A percentile compares a stretch with the other conserved stretches of the same genome.
Conservation (phyloP, 92 coral and sea anemone genomes). For the Epizoanthus scotinus region DNA sequence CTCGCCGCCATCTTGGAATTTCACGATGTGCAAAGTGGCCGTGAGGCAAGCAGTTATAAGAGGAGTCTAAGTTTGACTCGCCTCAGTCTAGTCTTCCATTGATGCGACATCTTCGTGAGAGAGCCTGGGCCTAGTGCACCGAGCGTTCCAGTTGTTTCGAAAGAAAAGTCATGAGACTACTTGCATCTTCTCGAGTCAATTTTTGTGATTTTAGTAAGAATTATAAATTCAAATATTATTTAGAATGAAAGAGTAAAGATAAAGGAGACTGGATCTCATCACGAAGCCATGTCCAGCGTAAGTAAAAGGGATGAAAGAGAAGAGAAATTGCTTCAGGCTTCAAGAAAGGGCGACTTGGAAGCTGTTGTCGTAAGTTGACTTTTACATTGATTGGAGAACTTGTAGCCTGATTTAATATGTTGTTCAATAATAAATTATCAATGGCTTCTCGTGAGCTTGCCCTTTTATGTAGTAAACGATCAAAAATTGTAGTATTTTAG, state of each 20-base stretch:
- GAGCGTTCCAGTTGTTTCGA: conserved; percentile 7
- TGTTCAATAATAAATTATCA: neutral
- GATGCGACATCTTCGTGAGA: neutral
- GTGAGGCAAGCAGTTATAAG: neutral
- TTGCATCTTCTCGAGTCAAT: neutral
- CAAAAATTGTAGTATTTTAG: neutral
- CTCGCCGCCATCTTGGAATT: conserved; percentile 79
- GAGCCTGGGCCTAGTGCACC: conserved; percentile 1
- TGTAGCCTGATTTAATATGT: neutral
- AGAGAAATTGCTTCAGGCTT: conserved; percentile 86
- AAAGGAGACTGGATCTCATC: neutral
- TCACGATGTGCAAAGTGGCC: neutral
- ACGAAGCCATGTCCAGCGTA: conserved; percentile 19
- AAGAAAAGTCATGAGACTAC: neutral
- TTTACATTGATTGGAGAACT: conserved; percentile 19
- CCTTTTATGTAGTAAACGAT: neutral
- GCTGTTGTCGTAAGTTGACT: conserved; percentile 74
- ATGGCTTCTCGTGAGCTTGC: neutral
- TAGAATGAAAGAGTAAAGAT: conserved; percentile 54
- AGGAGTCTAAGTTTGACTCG: conserved; percentile 10
- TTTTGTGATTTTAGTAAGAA: neutral
- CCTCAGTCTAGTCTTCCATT: neutral
- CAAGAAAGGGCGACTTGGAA: conserved; percentile 88
- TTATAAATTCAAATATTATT: neutral
- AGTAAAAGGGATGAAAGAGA: conserved; percentile 78